Percentiles rank a stretch among this genome's conserved stretches.
These are phyloP conservation scores for Malurus elegans DNA, from an alignment of 2,113 vertebrate genomes.

Conservation along the genomic window DNA sequence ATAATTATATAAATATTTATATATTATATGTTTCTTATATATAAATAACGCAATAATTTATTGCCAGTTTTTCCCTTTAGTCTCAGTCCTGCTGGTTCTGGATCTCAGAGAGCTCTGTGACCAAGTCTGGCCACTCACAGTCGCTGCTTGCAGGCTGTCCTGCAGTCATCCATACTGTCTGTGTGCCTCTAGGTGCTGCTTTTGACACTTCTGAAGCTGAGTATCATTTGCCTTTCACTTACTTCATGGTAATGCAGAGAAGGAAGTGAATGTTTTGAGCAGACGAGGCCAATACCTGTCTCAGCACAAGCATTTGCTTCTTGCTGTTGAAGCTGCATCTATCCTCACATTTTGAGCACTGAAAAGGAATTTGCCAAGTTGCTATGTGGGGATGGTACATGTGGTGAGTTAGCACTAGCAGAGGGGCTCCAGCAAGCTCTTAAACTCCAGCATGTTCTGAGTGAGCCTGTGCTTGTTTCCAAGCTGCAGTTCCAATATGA, in stretches of 20 bases:
- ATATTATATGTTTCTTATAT: too few species aligned
- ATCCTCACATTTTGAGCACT: not conserved
- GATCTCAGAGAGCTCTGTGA: not conserved
- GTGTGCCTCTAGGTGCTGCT: not conserved
- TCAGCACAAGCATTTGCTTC: not conserved
- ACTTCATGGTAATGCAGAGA: not conserved
- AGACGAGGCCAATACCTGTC: not conserved
- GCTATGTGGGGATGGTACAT: not conserved
- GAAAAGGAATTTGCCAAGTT: not conserved
- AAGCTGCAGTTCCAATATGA: not conserved
- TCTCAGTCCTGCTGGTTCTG: not conserved
- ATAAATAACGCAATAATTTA: not conserved
- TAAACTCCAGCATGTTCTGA: not conserved
- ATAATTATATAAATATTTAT: too few species aligned
- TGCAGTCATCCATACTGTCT: not conserved
- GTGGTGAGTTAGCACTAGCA: not conserved
- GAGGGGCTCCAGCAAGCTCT: not conserved
- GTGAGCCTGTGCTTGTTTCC: not conserved
- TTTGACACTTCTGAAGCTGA: not conserved
- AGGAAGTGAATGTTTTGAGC: not conserved
- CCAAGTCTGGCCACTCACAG: not conserved
- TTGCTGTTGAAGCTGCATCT: not conserved
- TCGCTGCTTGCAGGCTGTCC: not conserved
- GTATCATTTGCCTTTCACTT: not conserved
- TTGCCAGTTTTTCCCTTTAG: not conserved